phyloP scores from a whole-genome alignment of 35 echinoderm and acorn worm genomes.

The Apostichopus japonicus region DNA sequence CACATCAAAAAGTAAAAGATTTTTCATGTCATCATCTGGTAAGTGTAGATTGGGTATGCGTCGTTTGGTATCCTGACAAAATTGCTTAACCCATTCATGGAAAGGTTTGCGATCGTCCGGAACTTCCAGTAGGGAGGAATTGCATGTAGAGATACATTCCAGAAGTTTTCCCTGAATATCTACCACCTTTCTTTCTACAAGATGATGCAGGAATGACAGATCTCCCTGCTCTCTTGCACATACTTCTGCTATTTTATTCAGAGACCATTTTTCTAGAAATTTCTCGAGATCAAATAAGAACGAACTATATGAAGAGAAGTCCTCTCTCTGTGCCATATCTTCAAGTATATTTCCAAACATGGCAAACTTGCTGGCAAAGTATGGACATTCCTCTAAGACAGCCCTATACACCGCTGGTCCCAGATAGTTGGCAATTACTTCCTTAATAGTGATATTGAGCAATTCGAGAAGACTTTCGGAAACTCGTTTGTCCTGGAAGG shows the following conservation, averaged over 20 bases:
- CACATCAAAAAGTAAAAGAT: not conserved
- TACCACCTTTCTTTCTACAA: not conserved
- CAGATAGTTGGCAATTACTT: slow-evolving; percentile 2
- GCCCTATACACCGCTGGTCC: slow-evolving; percentile 23
- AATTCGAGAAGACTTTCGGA: not conserved
- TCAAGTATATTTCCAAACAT: slow-evolving; percentile 30
- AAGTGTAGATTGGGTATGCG: not conserved
- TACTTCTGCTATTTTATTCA: not conserved
- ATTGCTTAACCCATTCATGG: not conserved
- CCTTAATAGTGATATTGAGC: not conserved
- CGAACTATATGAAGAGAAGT: not conserved
- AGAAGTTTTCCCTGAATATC: not conserved
- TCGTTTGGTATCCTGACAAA: not conserved
- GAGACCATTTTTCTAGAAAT: slow-evolving; percentile 44
- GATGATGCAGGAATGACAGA: not conserved
- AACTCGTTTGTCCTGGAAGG: slow-evolving; percentile 40
- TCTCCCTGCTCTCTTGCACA: not conserved
- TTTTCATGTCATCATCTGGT: not conserved
- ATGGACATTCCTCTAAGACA: slow-evolving; percentile 13
- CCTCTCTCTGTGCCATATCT: slow-evolving; percentile 38
- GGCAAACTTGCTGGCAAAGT: slow-evolving; percentile 31
- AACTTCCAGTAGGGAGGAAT: not conserved
- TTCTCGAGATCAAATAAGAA: not conserved
- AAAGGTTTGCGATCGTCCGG: not conserved
- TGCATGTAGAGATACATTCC: not conserved